Evolutionary conservation across 2,888 invertebrate species (phyloP).

Genomic region (Saturnia japonica): DNA sequence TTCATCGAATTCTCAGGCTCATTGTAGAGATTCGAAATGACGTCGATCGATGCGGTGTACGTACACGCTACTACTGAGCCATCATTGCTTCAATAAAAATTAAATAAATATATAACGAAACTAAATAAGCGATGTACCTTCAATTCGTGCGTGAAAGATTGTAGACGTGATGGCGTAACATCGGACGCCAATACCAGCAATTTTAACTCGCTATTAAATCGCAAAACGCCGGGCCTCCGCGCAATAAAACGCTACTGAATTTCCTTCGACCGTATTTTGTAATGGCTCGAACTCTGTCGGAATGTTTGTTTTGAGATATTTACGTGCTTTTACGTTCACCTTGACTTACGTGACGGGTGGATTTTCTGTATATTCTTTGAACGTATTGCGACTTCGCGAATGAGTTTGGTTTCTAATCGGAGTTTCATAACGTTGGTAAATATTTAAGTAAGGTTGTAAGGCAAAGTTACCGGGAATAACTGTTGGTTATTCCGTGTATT

Average conservation of each 20-base stretch:
- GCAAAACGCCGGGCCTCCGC: slow-evolving; percentile 45
- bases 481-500: not conserved
- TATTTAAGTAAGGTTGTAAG: not conserved
- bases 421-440: slow-evolving; percentile 9
- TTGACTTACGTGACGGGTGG: slow-evolving; percentile 18
- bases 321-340: slow-evolving; percentile 43
- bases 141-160: slow-evolving; percentile 63
- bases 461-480: not conserved
- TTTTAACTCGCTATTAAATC: slow-evolving; percentile 61
- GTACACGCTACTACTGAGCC: too few relatives aligned
- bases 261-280: slow-evolving; percentile 56
- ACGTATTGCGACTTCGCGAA: slow-evolving; percentile 1
- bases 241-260: slow-evolving; percentile 61
- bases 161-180: slow-evolving; percentile 53
- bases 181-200: slow-evolving; percentile 42
- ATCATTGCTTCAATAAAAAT: not conserved
- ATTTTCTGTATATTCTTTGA: slow-evolving; percentile 13
- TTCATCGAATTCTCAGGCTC: too few relatives aligned
- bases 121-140: slow-evolving; percentile 40
- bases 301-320: slow-evolving; percentile 68
- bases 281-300: slow-evolving; percentile 51
- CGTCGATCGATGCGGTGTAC: too few relatives aligned
- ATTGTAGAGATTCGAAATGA: too few relatives aligned
- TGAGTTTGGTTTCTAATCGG: not conserved
- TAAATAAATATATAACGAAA: slow-evolving; percentile 33